Evolutionary conservation across 2,888 invertebrate genomes (phyloP), one percentile per base, ranked within the genome.

Genomic region (Hylaea fasciaria): DNA sequence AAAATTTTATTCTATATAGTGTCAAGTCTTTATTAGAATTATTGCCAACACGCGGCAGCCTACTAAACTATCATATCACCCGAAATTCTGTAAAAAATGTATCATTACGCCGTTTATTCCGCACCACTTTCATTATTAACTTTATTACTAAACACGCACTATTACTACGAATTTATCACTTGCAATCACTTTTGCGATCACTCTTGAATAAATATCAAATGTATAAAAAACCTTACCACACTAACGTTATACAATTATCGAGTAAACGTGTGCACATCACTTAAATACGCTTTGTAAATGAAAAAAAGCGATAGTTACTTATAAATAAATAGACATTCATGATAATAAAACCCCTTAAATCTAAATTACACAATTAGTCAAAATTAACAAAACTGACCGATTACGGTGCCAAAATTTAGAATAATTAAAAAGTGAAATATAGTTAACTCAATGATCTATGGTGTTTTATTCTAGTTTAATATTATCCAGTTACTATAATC

Each of bases 121-220:
- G 92, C 92, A 92, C 90, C 91, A 92, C 91, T 84, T 46, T 39
- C 43, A 32, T 53, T 53, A 39, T 35, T 17, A 22, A 39, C 77
- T 76, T 78, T 83, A 78, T 76, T 80, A 82, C 86, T 88, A 81
- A 39, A 87, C 87, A 89, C 88, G 78, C 86, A 81, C 83, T 91
- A 89, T 77, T 70, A 77, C 83, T 89, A 86, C 80, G 78, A 80
- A 77, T 83, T 81, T 91, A 91, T 92, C 91, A 91, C 91, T 87
- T 92, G 82, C 85, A 87, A 91, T 91, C 91, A 91, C 90, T 84
- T 89, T 56, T 86, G 88, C 87, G n/a, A n/a, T n/a, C n/a, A n/a
- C n/a, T n/a, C n/a, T 22, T 22, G 89, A 89, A 54, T 59, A 89
- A 87, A 90, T 92, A 91, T 91, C 91, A 91, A 92, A 91, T 90